Percentiles rank a stretch among this genome's conserved stretches.
Evolutionary conservation across 2,113 vertebrate genomes (phyloP).

Genomic region (Pachycephala philippinensis): DNA sequence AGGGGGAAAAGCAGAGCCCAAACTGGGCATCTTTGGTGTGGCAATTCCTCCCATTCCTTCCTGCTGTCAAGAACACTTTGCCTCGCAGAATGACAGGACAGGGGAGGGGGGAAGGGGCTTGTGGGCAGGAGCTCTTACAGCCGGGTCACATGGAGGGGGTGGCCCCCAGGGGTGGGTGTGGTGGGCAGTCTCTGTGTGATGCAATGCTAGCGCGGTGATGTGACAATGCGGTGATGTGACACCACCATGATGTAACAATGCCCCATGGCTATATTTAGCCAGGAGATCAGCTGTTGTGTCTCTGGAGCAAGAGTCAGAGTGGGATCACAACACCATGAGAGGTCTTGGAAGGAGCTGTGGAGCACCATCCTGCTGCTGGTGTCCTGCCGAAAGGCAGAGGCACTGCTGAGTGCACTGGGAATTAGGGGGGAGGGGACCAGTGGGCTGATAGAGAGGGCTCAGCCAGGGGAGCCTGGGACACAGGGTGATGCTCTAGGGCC

Average conservation of each 20-base stretch:
- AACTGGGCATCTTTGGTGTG: not conserved
- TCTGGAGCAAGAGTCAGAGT: not conserved
- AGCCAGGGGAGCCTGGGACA: not conserved
- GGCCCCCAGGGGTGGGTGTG: not conserved
- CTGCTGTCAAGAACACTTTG: not conserved
- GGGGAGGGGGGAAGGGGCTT: not conserved
- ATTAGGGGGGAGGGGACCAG: not conserved
- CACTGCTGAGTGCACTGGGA: not conserved
- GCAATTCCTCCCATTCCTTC: not conserved
- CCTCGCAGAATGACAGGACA: too few species aligned
- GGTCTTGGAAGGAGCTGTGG: not conserved
- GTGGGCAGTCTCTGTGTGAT: rapidly evolving
- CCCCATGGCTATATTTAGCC: not conserved
- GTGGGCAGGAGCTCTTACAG: not conserved
- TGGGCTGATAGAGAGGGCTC: not conserved
- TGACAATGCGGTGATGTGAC: not conserved
- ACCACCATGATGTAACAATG: not conserved
- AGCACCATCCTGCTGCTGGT: not conserved
- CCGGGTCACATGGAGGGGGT: rapidly evolving
- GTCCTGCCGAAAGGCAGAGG: not conserved
- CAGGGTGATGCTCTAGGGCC: not conserved
- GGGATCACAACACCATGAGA: not conserved
- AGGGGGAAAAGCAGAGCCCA: not conserved
- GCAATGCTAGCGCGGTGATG: rapidly evolving
- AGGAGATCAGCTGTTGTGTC: not conserved